Conservation (phyloP, 2,888 invertebrate genomes). For the Notodonta dromedarius region DNA sequence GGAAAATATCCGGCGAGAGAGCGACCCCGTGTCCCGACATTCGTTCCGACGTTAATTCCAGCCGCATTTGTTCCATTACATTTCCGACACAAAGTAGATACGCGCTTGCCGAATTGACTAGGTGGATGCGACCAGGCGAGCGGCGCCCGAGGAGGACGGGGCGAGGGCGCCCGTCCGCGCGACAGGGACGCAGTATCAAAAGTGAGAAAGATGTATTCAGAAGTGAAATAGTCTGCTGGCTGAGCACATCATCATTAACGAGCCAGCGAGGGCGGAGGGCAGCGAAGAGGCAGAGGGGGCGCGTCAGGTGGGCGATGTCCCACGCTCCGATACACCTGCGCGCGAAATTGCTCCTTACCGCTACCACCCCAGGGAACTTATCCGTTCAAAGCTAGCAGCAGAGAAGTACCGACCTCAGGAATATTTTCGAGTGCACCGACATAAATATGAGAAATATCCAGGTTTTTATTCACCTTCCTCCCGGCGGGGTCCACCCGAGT, state of each 20-base stretch:
- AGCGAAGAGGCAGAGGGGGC: slow-evolving; percentile 84
- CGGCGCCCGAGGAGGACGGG: slow-evolving; percentile 64
- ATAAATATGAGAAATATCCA: slow-evolving; percentile 83
- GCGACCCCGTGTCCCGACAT: slow-evolving; percentile 81
- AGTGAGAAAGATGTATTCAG: slow-evolving; percentile 86
- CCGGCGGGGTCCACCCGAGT: slow-evolving; percentile 48
- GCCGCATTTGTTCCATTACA: slow-evolving; percentile 85
- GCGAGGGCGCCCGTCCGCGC: slow-evolving; percentile 51
- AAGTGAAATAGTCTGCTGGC: slow-evolving; percentile 90
- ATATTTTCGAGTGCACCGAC: slow-evolving; percentile 81
- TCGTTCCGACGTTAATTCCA: slow-evolving; percentile 83
- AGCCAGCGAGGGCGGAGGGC: slow-evolving; percentile 86
- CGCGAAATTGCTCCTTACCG: slow-evolving; percentile 74
- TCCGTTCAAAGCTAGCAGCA: slow-evolving; percentile 53
- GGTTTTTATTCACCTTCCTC: slow-evolving; percentile 77
- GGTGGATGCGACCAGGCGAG: slow-evolving; percentile 82
- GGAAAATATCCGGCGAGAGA: slow-evolving; percentile 80
- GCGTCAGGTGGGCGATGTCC: slow-evolving; percentile 84
- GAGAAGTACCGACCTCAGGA: slow-evolving; percentile 66
- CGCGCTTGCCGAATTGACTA: slow-evolving; percentile 84
- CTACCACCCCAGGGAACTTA: slow-evolving; percentile 61
- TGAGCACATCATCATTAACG: slow-evolving; percentile 92
- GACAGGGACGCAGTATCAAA: slow-evolving; percentile 75
- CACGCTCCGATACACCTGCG: slow-evolving; percentile 79
- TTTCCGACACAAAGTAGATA: slow-evolving; percentile 84